Evolutionary conservation across 2,797 vertebrate genomes (phyloP).

Genomic region (Otolemur crassicaudatus): DNA sequence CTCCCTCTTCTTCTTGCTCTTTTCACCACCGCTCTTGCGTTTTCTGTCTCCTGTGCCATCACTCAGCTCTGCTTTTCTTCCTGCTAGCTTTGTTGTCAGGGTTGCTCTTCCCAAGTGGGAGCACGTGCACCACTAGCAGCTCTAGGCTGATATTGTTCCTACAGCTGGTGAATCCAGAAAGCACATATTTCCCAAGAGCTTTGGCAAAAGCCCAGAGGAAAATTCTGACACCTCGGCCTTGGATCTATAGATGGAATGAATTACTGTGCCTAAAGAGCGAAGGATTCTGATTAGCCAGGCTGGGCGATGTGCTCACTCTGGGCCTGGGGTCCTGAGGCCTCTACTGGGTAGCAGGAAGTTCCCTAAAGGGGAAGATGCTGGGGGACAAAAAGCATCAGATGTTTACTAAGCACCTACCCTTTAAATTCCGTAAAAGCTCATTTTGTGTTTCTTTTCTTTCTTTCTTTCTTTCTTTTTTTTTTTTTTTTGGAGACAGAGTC

Average conservation of each 20-base stretch:
- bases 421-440: background rate
- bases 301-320: background rate
- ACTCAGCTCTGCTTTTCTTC: background rate
- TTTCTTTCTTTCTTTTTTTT: too few species aligned
- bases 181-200: background rate
- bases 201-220: slow-evolving; percentile 33
- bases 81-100: background rate
- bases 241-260: background rate
- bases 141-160: background rate
- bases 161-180: background rate
- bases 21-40: fast-evolving
- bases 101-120: background rate
- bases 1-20: background rate
- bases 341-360: background rate
- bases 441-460: background rate
- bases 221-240: background rate
- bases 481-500: too few species aligned
- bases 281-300: background rate
- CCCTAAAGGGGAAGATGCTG: background rate
- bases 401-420: background rate
- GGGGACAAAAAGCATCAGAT: background rate
- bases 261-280: background rate
- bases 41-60: background rate
- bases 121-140: background rate
- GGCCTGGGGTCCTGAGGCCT: background rate